These are phyloP conservation scores for Eospalax fontanierii DNA, from an alignment of 2,797 vertebrate genomes.

Conservation along the genomic window DNA sequence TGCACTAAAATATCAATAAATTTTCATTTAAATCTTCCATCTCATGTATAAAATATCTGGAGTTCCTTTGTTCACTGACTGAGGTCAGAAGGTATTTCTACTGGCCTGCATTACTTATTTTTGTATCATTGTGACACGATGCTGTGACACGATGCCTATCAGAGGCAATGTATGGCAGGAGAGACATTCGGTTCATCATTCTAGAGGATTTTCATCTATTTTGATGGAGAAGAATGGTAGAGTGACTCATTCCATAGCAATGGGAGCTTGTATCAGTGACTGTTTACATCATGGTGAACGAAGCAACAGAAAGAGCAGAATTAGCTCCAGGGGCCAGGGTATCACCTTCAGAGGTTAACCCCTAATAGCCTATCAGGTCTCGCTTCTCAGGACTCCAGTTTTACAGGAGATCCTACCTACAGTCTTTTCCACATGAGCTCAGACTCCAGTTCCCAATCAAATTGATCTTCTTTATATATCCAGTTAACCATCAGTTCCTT, in stretches of 20 bases:
- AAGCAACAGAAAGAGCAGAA: neutral
- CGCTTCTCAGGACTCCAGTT: neutral
- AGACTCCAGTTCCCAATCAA: slow-evolving; percentile 50
- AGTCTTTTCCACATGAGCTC: neutral
- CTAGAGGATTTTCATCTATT: neutral
- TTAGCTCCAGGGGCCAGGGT: neutral
- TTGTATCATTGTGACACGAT: neutral
- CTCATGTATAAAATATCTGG: neutral
- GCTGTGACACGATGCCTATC: neutral
- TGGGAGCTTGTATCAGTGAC: neutral
- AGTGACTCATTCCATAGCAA: neutral
- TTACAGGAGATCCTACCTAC: neutral
- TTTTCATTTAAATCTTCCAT: neutral
- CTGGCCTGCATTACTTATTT: neutral
- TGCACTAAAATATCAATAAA: neutral
- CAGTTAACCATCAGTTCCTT: slow-evolving; percentile 18
- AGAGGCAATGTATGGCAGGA: neutral
- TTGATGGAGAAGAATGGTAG: neutral
- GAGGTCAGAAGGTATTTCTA: slow-evolving; percentile 6
- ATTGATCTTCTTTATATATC: neutral
- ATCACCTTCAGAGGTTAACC: neutral
- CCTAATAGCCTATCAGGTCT: neutral
- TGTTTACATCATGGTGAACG: neutral
- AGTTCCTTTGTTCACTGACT: neutral
- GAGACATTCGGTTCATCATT: neutral